Conservation (phyloP, 2,113 vertebrate genomes). For the Ailurus styani region DNA sequence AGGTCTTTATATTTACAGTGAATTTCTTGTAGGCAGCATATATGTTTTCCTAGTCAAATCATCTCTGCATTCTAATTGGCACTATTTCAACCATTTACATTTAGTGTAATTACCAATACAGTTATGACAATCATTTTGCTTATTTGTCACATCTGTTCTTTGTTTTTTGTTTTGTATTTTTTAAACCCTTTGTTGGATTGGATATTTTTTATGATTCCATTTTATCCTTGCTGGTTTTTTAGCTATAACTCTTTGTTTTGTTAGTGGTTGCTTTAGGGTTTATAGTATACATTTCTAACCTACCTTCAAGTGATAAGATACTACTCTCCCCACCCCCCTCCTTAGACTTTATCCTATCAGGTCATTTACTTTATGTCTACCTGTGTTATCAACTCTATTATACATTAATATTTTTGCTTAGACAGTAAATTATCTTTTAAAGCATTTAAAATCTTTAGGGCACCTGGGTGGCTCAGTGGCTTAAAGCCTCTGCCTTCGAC, state of each 20-base stretch:
- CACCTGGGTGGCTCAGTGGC: too few species aligned
- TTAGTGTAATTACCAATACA: not conserved
- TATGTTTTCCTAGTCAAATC: not conserved
- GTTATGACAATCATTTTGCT: not conserved
- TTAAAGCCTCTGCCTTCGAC: too few species aligned
- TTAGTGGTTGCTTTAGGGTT: not conserved
- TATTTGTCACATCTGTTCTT: not conserved
- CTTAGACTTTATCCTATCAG: not conserved
- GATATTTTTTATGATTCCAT: not conserved
- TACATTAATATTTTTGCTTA: not conserved
- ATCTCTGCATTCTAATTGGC: not conserved
- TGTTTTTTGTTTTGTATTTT: not conserved
- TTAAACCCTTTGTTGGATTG: not conserved
- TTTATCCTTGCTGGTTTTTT: not conserved
- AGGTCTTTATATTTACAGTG: not conserved
- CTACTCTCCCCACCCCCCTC: not conserved
- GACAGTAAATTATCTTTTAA: not conserved
- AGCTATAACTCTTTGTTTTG: not conserved
- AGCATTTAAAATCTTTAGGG: not conserved
- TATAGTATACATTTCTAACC: not conserved
- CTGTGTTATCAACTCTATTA: not conserved
- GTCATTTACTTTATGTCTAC: not conserved
- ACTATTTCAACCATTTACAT: not conserved
- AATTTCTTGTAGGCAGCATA: not conserved
- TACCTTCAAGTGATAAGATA: not conserved